A percentile compares a stretch with the other conserved stretches of the same genome.
Conservation (phyloP, 2,888 invertebrate species). For the Trimorus sp. region DNA sequence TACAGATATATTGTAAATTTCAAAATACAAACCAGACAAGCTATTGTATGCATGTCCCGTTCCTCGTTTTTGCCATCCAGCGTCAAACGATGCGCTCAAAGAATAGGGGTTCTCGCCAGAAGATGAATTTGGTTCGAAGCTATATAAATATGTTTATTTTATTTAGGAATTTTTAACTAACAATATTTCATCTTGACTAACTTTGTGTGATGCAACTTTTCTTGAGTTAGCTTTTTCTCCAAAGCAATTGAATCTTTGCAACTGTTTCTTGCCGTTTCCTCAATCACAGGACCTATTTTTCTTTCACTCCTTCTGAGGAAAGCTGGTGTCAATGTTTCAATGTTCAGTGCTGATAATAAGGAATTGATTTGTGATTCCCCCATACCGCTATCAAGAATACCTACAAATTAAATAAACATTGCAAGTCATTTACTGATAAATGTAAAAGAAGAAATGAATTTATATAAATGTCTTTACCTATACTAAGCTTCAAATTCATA, state of each 20-base stretch:
- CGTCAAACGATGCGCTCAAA: neutral
- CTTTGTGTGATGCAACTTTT: neutral
- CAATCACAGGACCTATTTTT: neutral
- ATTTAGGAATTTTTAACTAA: too few species aligned
- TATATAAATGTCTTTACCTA: too few species aligned
- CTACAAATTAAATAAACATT: neutral
- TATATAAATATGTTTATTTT: too few species aligned
- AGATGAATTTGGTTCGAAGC: neutral
- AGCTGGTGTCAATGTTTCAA: neutral
- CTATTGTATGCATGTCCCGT: constrained; percentile 5
- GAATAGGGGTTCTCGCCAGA: neutral
- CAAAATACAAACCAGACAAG: constrained; percentile 3
- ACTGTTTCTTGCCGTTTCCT: neutral
- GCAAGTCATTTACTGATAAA: too few species aligned
- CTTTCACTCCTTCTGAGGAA: neutral
- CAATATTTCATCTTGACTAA: neutral
- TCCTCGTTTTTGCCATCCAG: constrained; percentile 15
- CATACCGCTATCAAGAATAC: neutral
- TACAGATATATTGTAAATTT: too few species aligned
- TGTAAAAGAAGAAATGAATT: too few species aligned
- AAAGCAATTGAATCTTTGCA: neutral
- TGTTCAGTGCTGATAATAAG: neutral
- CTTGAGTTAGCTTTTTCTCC: neutral
- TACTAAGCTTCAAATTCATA: too few species aligned
- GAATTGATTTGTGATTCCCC: neutral